Percentiles rank a stretch among this genome's conserved stretches.
Conservation (phyloP, 2,797 vertebrate species). For the Prunella strophiata region DNA sequence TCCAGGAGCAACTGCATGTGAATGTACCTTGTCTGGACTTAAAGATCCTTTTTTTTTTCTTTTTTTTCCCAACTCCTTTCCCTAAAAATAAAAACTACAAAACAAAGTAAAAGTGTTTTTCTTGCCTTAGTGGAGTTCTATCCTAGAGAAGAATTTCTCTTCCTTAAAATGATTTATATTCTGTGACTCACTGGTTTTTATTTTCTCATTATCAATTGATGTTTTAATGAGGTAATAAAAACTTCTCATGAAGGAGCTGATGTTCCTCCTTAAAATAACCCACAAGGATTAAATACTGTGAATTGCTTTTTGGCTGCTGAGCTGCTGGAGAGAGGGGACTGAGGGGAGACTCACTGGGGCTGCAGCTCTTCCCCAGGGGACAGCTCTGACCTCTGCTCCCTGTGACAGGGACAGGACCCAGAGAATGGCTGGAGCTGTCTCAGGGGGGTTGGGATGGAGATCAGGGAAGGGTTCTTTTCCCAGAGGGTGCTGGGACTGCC, state of each 20-base stretch:
- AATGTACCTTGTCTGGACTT: background rate
- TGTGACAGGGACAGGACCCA: background rate
- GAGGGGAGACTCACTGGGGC: background rate
- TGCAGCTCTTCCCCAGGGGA: background rate
- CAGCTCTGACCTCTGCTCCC: background rate
- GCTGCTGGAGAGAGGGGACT: background rate
- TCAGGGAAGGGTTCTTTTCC: background rate
- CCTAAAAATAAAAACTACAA: background rate
- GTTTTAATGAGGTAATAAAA: slow-evolving; percentile 33
- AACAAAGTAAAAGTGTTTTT: background rate
- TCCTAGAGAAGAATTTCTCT: background rate
- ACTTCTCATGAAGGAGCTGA: background rate
- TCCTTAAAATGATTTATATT: background rate
- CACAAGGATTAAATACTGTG: background rate
- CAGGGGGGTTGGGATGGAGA: fast-evolving
- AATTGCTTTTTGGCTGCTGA: background rate
- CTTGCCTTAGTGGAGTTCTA: background rate
- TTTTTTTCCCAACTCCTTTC: background rate
- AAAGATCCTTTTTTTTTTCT: background rate
- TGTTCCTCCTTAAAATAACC: background rate
- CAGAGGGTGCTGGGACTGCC: background rate
- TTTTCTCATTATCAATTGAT: background rate
- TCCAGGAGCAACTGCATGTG: background rate
- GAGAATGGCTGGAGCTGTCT: fast-evolving
- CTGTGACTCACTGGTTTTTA: background rate